These are phyloP conservation scores for Tholera decimalis DNA, from an alignment of 2,888 invertebrate species.

Conservation along the genomic window DNA sequence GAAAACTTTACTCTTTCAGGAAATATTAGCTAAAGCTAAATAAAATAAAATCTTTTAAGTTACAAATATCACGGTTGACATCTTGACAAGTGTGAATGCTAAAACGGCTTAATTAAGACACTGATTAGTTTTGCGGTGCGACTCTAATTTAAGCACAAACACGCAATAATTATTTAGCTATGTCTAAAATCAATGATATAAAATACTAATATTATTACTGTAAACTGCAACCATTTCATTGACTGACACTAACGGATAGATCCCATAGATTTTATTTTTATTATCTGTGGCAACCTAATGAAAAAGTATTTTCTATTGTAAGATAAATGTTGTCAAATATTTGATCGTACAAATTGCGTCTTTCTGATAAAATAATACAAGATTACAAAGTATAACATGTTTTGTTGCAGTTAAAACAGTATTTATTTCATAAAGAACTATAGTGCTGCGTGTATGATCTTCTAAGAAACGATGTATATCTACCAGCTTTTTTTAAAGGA, in stretches of 20 bases:
- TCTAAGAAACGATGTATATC: no score
- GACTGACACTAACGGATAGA: neutral
- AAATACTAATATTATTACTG: neutral
- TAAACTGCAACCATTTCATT: slow-evolving; percentile 1
- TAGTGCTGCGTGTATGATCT: no score
- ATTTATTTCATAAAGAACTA: no score
- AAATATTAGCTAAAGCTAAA: no score
- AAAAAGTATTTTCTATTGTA: neutral
- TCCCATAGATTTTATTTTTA: neutral
- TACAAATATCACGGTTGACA: neutral
- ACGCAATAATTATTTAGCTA: neutral
- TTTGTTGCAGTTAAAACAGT: no score
- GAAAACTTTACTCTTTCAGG: no score
- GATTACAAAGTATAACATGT: no score
- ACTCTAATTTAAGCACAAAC: neutral
- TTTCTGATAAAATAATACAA: slow-evolving; percentile 66
- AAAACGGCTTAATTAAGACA: neutral
- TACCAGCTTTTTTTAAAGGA: no score
- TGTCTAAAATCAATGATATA: neutral
- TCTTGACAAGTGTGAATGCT: slow-evolving; percentile 5
- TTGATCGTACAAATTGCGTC: slow-evolving; percentile 35
- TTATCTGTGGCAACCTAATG: neutral
- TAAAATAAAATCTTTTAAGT: neutral
- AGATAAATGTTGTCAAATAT: slow-evolving; percentile 22
- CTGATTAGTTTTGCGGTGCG: neutral